phyloP scores from a whole-genome alignment of 2,113 vertebrate species.

The Megaceryle maxima region DNA sequence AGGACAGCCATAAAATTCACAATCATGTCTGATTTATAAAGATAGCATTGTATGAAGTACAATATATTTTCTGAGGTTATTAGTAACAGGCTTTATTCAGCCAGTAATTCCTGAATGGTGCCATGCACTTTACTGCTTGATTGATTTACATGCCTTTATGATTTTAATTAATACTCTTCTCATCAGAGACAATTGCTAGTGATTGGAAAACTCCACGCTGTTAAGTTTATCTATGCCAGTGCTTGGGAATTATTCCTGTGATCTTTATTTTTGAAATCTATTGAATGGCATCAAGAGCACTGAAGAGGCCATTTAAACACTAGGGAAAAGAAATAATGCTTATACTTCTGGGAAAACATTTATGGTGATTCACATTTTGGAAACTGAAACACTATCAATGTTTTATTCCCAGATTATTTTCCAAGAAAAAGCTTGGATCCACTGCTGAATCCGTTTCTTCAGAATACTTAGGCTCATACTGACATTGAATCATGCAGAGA shows the following conservation, averaged over 20 bases:
- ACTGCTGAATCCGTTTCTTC: conserved; percentile 29
- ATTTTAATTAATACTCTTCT: conserved; percentile 37
- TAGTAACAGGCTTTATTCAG: conserved; percentile 24
- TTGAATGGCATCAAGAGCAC: conserved; percentile 6
- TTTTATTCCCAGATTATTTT: conserved; percentile 49
- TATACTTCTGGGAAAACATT: conserved; percentile 44
- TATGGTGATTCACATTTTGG: conserved; percentile 53
- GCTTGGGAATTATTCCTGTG: background rate
- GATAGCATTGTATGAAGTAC: conserved; percentile 26
- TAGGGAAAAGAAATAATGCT: background rate
- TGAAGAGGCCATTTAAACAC: conserved; percentile 17
- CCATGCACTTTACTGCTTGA: background rate
- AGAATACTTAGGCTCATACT: background rate
- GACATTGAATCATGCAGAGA: background rate
- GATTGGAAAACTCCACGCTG: background rate
- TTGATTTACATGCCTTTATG: conserved; percentile 22
- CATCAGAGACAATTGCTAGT: background rate
- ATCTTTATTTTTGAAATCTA: background rate
- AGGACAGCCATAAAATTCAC: conserved; percentile 32
- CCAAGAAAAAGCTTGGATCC: conserved; percentile 52
- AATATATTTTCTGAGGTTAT: conserved; percentile 21
- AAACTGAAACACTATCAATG: conserved; percentile 16
- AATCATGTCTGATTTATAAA: conserved; percentile 31
- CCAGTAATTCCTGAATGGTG: background rate
- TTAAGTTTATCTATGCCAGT: background rate